phyloP scores from a whole-genome alignment of 2,888 invertebrate species.

The Agelastica alni region DNA sequence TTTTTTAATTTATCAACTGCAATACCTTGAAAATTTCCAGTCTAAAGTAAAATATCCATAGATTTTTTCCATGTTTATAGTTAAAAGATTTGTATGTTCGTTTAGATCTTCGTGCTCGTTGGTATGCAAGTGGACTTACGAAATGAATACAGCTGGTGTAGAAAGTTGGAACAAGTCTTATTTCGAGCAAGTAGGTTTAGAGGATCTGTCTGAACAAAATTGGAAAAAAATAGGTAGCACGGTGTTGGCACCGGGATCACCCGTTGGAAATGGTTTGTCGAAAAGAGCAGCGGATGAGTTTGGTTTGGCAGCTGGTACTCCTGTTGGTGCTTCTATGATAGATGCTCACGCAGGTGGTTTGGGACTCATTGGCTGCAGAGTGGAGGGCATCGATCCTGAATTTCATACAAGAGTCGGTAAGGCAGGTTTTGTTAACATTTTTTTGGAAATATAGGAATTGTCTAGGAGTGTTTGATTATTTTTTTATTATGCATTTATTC shows the following conservation, averaged over 20 bases:
- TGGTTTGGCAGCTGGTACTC: conserved; percentile 71
- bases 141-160: conserved; percentile 64
- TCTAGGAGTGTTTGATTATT: no score
- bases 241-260: conserved; percentile 72
- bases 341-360: conserved; percentile 96
- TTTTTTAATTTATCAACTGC: no score
- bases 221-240: conserved; percentile 71
- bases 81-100: no score
- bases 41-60: no score
- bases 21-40: no score
- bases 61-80: no score
- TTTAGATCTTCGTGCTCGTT: conserved; percentile 86
- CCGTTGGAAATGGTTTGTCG: conserved; percentile 69
- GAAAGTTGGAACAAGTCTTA: conserved; percentile 75
- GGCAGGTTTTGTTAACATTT: no score
- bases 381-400: conserved; percentile 54
- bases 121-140: conserved; percentile 94
- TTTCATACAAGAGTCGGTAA: conserved; percentile 61
- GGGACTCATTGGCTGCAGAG: conserved; percentile 77
- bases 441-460: no score
- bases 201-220: conserved; percentile 70
- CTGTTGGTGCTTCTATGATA: conserved; percentile 88
- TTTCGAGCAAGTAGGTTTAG: conserved; percentile 72
- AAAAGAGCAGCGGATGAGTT: conserved; percentile 68
- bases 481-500: no score